Base-by-base conservation (phyloP, 30 jellyfish, hydroid and myxozoan species). In the Phacellophora camtschatica region DNA sequence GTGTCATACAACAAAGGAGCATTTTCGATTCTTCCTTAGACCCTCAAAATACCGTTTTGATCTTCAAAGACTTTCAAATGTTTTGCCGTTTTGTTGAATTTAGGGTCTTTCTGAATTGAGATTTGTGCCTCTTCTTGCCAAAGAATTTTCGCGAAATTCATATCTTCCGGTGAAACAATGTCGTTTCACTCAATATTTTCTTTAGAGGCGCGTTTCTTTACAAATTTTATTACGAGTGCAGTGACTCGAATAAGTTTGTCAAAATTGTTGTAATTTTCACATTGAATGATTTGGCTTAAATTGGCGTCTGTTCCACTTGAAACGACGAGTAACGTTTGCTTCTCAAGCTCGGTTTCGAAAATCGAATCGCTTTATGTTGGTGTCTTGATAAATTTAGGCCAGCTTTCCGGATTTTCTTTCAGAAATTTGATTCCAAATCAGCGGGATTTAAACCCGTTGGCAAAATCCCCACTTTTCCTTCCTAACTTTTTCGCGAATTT, bases 1-100 rank as follows among this genome's bases (percentile, higher is more conserved):
- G 79, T 56, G 56, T 55, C 79, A 41, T 76, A 54, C 8, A 71
- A 69, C 45, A 76, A 58, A 0, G 88, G 70, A 48, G 65, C 66
- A 64, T 58, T 37, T 16, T 57, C 78, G 12, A 55, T 58, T 29
- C 88, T 58, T n/a, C 81, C 88, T 30, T 42, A 28, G 1, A 32
- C 51, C n/a, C 88, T 50, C 13, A 55, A 61, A 33, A 76, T 34
- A 1, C 70, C 55, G 13, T 61, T 34, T 27, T 9, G 23, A 36
- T 76, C 88, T 12, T 56, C 1, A 76, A 59, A 76, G 11, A 76
- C 68, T 28, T 30, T 10, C 5, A 39, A 51, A 24, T 15, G 10
- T 64, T 28, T 25, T 24, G 23, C 34, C 31, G 81, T 36, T 29
- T 43, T 37, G 16, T 61, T 42, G n/a, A n/a, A n/a, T n/a, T n/a